These are phyloP conservation scores for Pangasius larnaudii DNA, from an alignment of 2,797 vertebrate genomes.

Conservation along the genomic window DNA sequence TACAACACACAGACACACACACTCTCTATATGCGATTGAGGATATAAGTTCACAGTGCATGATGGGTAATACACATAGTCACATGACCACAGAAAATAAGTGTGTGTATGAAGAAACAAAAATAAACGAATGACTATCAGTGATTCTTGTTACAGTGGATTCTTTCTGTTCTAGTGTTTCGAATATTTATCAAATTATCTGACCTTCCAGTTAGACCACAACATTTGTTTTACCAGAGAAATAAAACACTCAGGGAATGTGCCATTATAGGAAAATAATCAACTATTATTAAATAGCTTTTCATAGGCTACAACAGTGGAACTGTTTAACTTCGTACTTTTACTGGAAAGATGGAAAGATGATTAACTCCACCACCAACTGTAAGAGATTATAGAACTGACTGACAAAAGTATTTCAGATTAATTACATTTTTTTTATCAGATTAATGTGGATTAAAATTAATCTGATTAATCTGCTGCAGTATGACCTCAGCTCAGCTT, in stretches of 20 bases:
- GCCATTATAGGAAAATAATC: background rate
- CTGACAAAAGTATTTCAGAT: conserved; percentile 42
- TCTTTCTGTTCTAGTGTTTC: background rate
- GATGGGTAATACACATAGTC: background rate
- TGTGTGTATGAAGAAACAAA: background rate
- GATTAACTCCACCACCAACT: too few relatives aligned
- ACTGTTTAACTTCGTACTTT: background rate
- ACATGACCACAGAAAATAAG: background rate
- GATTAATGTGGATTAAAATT: conserved; percentile 45
- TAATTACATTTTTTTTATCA: conserved; percentile 39
- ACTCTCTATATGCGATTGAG: background rate
- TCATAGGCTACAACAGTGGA: too few relatives aligned
- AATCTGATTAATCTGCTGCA: conserved; percentile 45
- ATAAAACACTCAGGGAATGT: background rate
- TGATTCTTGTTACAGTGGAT: background rate
- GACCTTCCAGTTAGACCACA: background rate
- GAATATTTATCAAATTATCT: background rate
- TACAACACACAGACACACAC: background rate
- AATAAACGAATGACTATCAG: background rate
- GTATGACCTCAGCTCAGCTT: background rate
- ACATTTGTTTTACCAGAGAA: background rate
- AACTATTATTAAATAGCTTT: too few relatives aligned
- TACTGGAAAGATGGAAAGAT: background rate
- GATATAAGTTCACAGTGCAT: background rate
- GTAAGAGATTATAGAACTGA: conserved; percentile 29